These are phyloP conservation scores for Mystacides longicornis DNA, from an alignment of 2,888 invertebrate genomes.

Conservation along the genomic window DNA sequence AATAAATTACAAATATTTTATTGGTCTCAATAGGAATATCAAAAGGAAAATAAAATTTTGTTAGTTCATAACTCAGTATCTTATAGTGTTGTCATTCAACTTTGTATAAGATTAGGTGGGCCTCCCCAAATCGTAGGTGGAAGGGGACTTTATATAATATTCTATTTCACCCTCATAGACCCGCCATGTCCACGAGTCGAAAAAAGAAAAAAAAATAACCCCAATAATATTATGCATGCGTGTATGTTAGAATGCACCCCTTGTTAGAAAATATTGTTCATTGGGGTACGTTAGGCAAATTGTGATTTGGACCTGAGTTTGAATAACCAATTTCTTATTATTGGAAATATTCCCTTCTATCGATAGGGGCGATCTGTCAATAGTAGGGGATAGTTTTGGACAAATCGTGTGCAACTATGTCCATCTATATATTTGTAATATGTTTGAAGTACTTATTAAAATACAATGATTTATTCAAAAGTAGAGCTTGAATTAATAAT, in stretches of 20 bases:
- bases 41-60: too few species aligned
- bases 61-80: too few species aligned
- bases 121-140: too few species aligned
- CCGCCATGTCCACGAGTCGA: neutral
- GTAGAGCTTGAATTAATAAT: too few species aligned
- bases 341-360: constrained; percentile 22
- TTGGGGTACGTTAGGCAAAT: neutral
- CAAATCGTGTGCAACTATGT: neutral
- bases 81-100: too few species aligned
- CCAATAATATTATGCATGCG: neutral
- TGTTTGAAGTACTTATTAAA: too few species aligned
- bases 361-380: constrained; percentile 13
- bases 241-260: neutral
- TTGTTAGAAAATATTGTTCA: neutral
- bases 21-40: too few species aligned
- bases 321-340: constrained; percentile 25
- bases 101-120: too few species aligned
- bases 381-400: neutral
- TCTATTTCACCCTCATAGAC: neutral
- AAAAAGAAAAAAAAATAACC: neutral
- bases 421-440: neutral
- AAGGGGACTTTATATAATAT: too few species aligned
- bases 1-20: too few species aligned
- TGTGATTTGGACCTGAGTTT: neutral
- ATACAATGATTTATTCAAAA: constrained; percentile 1